These are phyloP conservation scores for Platycheirus albimanus DNA, from an alignment of 2,888 invertebrate species.

Conservation along the genomic window DNA sequence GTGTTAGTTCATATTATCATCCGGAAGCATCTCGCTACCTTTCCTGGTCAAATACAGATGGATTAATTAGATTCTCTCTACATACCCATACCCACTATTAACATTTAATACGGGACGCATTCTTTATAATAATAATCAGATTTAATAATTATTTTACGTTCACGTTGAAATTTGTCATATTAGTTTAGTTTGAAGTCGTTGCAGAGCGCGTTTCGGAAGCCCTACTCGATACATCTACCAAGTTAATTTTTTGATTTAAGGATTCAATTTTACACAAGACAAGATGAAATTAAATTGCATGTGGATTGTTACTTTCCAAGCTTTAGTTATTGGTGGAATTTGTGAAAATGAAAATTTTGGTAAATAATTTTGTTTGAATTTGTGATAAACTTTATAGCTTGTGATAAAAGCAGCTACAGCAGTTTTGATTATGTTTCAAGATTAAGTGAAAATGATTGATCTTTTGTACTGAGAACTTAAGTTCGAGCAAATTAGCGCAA, in stretches of 20 bases:
- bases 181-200: constrained; percentile 1
- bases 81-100: no score
- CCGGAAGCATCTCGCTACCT: constrained; percentile 61
- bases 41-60: constrained; percentile 41
- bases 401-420: no score
- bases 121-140: constrained; percentile 18
- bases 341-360: constrained; percentile 69
- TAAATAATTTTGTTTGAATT: constrained; percentile 37
- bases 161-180: no score
- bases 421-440: no score
- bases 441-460: neutral
- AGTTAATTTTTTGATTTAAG: neutral
- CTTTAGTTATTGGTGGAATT: constrained; percentile 20
- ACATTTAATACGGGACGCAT: constrained; percentile 34
- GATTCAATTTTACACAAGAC: neutral
- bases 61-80: constrained; percentile 68
- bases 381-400: no score
- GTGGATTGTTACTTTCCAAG: constrained; percentile 27
- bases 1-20: constrained; percentile 54
- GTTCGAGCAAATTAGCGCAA: no score
- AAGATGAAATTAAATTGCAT: constrained; percentile 3
- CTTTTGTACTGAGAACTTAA: neutral
- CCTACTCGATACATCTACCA: neutral
- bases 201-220: neutral
- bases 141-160: neutral